A percentile compares a stretch with the other conserved stretches of the same genome.
phyloP scores from a whole-genome alignment of 2,113 vertebrate genomes.

The Strigops habroptila region DNA sequence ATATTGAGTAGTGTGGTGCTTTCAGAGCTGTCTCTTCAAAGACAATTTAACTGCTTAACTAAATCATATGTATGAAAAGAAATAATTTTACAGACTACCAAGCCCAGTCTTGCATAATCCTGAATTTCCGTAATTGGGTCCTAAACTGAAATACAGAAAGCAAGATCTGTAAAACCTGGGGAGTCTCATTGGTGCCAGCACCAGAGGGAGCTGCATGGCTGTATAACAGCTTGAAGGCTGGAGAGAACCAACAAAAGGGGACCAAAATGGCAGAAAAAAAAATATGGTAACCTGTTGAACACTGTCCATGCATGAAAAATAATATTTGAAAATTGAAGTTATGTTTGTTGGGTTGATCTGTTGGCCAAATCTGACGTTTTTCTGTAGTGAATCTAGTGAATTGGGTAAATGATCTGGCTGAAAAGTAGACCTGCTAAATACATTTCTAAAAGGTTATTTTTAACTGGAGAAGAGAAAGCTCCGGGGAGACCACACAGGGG shows the following conservation, averaged over 20 bases:
- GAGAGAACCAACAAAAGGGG: not conserved
- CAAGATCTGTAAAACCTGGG: not conserved
- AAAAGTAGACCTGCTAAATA: not conserved
- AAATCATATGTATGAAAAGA: not conserved
- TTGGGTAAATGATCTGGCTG: not conserved
- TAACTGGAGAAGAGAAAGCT: not conserved
- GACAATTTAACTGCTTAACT: not conserved
- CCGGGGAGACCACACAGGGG: not conserved
- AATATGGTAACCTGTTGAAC: not conserved
- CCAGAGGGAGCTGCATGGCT: constrained; percentile 76
- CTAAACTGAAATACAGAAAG: not conserved
- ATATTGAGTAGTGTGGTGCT: not conserved
- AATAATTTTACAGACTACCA: not conserved
- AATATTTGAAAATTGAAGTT: constrained; percentile 15
- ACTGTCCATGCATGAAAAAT: not conserved
- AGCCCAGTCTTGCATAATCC: not conserved
- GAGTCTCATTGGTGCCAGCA: constrained; percentile 30
- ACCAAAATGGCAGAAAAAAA: not conserved
- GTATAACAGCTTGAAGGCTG: not conserved
- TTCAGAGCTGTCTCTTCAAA: not conserved
- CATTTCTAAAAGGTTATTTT: not conserved
- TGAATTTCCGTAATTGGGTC: not conserved
- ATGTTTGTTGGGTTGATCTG: not conserved
- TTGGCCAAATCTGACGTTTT: not conserved
- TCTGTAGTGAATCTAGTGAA: not conserved